A percentile compares a stretch with the other conserved stretches of the same genome.
Evolutionary conservation across 64 coral and sea anemone genomes (phyloP).

Genomic region (Stichodactyla mertensii): DNA sequence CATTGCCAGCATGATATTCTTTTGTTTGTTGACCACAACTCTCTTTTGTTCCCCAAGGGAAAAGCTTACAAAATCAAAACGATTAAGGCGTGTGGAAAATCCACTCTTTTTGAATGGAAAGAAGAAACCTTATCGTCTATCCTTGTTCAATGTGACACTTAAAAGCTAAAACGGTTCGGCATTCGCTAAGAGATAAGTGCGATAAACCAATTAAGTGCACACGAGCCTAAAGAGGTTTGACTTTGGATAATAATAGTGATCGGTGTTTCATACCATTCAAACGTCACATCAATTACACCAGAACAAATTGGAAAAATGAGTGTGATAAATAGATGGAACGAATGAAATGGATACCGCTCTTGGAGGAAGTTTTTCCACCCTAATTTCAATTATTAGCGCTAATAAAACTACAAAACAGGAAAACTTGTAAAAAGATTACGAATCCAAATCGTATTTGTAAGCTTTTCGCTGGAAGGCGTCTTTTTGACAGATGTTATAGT

Average conservation of each 20-base stretch:
- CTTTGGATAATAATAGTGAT: neutral
- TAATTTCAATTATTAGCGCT: conserved; percentile 4
- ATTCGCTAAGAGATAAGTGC: neutral
- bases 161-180: conserved; percentile 14
- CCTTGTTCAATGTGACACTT: neutral
- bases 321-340: neutral
- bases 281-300: conserved; percentile 14
- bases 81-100: neutral
- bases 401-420: conserved; percentile 13
- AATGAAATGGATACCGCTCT: conserved; percentile 1
- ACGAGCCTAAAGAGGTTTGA: conserved; percentile 9
- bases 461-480: neutral
- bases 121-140: neutral
- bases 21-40: neutral
- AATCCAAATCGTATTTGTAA: neutral
- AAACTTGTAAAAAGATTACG: conserved; percentile 10
- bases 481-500: neutral
- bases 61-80: neutral
- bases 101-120: neutral
- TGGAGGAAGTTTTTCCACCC: neutral
- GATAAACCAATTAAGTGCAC: conserved; percentile 12
- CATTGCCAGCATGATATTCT: neutral
- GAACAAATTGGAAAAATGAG: neutral
- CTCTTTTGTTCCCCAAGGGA: neutral
- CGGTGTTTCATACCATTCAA: neutral